A percentile compares a stretch with the other conserved stretches of the same genome.
Evolutionary conservation across 2,113 vertebrate species (phyloP).

Genomic region (Cyprinus carpio): DNA sequence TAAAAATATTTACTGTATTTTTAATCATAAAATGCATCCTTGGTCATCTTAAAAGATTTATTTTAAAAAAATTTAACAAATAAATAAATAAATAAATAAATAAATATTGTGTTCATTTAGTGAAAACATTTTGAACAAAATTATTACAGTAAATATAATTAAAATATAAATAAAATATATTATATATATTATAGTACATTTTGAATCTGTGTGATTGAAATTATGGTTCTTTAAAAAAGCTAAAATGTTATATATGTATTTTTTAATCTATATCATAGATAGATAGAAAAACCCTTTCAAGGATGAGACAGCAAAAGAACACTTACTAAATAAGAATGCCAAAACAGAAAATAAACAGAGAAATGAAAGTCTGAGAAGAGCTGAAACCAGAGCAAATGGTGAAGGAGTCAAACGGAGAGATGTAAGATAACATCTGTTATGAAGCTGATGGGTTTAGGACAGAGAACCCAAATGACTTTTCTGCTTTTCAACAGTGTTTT

Average conservation of each 20-base stretch:
- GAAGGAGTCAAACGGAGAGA: not conserved
- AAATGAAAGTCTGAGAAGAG: not conserved
- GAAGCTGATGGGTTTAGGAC: not conserved
- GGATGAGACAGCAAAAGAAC: not conserved
- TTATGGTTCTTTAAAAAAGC: not conserved
- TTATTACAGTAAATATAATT: no score
- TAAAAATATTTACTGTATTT: not conserved
- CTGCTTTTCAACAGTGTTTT: slow-evolving; percentile 18
- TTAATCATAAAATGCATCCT: not conserved
- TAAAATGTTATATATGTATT: not conserved
- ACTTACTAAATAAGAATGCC: not conserved
- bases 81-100: not conserved
- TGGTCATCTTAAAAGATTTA: not conserved
- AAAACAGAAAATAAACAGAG: slow-evolving; percentile 13
- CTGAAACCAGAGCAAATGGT: slow-evolving; percentile 1
- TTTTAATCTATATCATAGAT: not conserved
- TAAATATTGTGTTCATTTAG: not conserved
- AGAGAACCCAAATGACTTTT: slow-evolving; percentile 34
- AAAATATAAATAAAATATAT: no score
- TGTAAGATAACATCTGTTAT: not conserved
- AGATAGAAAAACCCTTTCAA: not conserved
- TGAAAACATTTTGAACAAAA: not conserved
- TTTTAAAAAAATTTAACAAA: not conserved
- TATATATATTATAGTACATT: not conserved
- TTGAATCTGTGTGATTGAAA: not conserved